Conservation (phyloP, 2,113 vertebrate genomes). For the Motacilla tschutschensis region DNA sequence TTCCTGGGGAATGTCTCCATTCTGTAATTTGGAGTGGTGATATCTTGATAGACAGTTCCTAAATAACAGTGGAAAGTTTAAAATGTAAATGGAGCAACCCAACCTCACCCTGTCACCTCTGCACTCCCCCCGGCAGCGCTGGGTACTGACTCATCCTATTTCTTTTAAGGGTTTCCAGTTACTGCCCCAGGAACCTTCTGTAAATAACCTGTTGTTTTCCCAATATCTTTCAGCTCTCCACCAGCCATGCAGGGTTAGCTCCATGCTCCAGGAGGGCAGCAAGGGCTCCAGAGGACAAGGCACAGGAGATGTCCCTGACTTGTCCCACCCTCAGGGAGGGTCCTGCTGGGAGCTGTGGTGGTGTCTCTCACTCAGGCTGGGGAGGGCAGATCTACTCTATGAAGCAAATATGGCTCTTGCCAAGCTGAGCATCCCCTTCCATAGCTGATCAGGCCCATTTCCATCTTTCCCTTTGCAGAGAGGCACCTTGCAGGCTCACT, state of each 20-base stretch:
- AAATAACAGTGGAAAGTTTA: neutral
- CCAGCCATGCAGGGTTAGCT: accelerated
- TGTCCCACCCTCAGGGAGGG: neutral
- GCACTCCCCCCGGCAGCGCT: accelerated
- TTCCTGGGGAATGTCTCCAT: neutral
- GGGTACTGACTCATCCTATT: neutral
- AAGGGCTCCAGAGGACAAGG: neutral
- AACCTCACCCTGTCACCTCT: neutral
- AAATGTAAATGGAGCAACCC: neutral
- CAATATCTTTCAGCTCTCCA: neutral
- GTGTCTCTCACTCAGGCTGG: neutral
- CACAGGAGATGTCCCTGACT: neutral
- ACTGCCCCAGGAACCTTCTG: neutral
- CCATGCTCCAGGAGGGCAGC: neutral
- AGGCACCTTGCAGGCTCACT: neutral
- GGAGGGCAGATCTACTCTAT: neutral
- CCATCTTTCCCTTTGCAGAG: neutral
- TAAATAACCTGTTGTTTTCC: neutral
- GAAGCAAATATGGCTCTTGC: neutral
- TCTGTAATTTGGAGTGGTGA: neutral
- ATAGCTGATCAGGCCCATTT: accelerated
- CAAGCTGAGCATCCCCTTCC: neutral
- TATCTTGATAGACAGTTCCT: neutral
- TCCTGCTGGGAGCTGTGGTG: neutral
- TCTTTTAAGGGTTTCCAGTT: neutral